phyloP scores from a whole-genome alignment of 1,140 invertebrate genomes.

The Cheumatopsyche charites region DNA sequence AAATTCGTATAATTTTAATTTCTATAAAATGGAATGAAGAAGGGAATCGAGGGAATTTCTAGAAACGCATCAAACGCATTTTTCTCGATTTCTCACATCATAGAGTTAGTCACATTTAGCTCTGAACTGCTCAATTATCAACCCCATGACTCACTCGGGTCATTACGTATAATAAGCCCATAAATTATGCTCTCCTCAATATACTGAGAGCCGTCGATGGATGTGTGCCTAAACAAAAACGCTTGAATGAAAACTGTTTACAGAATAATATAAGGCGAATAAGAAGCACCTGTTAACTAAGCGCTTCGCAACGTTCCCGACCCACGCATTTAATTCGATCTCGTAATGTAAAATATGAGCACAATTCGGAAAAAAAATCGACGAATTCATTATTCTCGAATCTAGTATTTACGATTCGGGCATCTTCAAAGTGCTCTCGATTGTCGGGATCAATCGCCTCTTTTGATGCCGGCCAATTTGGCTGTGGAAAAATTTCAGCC shows the following conservation, averaged over 20 bases:
- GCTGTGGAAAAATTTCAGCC: too few species aligned
- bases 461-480: too few species aligned
- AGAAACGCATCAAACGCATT: too few species aligned
- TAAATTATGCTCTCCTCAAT: conserved; percentile 11
- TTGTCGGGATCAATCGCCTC: too few species aligned
- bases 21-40: too few species aligned
- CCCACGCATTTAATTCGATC: not conserved
- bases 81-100: too few species aligned
- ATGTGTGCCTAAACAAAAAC: conserved; percentile 1
- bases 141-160: not conserved
- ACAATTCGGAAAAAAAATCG: not conserved
- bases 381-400: not conserved
- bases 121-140: too few species aligned
- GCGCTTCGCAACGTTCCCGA: not conserved
- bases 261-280: not conserved
- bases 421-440: too few species aligned
- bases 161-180: not conserved
- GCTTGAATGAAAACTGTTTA: conserved; percentile 13
- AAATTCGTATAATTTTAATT: too few species aligned
- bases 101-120: too few species aligned
- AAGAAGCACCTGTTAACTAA: conserved; percentile 1
- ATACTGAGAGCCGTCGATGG: conserved; percentile 6
- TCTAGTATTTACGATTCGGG: too few species aligned
- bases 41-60: too few species aligned
- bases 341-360: not conserved